A percentile compares a stretch with the other conserved stretches of the same genome.
Conservation (phyloP, 2,888 invertebrate genomes). For the Cordilura impudica region DNA sequence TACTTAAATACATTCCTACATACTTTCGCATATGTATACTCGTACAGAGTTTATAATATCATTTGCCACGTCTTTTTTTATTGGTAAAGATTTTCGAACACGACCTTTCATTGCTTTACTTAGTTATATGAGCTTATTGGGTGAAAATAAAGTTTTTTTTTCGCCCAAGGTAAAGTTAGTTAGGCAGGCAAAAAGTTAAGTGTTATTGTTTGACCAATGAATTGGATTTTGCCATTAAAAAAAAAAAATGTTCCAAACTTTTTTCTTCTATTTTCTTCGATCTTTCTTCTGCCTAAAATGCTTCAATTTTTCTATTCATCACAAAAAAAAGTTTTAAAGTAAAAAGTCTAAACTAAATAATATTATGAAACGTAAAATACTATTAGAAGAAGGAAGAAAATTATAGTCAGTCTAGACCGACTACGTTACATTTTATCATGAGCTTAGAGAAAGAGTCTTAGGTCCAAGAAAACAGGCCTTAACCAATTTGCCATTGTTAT, state of each 20-base stretch:
- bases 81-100: background rate
- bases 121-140: background rate
- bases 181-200: constrained; percentile 50
- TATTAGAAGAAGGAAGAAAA: background rate
- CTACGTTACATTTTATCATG: no score
- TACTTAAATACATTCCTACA: no score
- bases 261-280: background rate
- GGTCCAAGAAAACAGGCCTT: no score
- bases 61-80: background rate
- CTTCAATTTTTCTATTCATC: background rate
- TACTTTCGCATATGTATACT: no score
- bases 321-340: background rate
- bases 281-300: background rate
- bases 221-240: constrained; percentile 40
- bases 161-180: constrained; percentile 48
- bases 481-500: no score
- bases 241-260: no score
- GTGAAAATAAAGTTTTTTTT: background rate
- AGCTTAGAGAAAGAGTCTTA: no score
- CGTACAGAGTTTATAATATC: no score
- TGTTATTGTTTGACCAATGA: constrained; percentile 50
- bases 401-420: no score
- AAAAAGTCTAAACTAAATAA: constrained; percentile 34
- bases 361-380: constrained; percentile 13
- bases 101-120: background rate